Percentiles rank a stretch among this genome's conserved stretches.
Conservation (phyloP, 1,140 invertebrate species). For the Drosophila pseudoananassae region DNA sequence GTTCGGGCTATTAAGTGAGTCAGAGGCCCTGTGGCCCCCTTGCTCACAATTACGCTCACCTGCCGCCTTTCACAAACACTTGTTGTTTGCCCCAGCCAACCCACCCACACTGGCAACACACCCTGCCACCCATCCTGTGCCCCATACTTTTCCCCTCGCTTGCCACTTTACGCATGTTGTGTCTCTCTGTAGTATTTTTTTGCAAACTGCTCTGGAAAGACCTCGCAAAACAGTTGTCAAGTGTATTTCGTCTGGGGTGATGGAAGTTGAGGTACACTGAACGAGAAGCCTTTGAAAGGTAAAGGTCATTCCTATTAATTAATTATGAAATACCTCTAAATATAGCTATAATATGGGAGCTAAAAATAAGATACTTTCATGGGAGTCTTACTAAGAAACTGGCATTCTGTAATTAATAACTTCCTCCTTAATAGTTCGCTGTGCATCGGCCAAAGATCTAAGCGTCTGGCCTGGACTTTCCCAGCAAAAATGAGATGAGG, state of each 20-base stretch:
- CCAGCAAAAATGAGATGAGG: slow-evolving; percentile 1
- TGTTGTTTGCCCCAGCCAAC: slow-evolving; percentile 55
- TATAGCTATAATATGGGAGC: no score
- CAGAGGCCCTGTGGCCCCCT: slow-evolving; percentile 37
- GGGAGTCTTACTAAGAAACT: no score
- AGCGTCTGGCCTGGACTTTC: slow-evolving; percentile 22
- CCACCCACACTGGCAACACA: slow-evolving; percentile 44
- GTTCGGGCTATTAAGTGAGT: slow-evolving; percentile 68
- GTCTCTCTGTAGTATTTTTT: slow-evolving; percentile 18
- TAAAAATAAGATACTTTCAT: not conserved
- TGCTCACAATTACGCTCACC: slow-evolving; percentile 46
- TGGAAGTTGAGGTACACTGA: slow-evolving; percentile 12
- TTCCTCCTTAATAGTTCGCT: not conserved
- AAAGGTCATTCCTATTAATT: not conserved
- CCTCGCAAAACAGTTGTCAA: slow-evolving; percentile 46
- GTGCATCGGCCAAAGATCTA: slow-evolving; percentile 12
- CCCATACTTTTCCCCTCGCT: slow-evolving; percentile 9
- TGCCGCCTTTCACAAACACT: slow-evolving; percentile 65
- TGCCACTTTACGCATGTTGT: slow-evolving; percentile 32
- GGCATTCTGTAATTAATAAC: no score
- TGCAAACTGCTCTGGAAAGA: slow-evolving; percentile 34
- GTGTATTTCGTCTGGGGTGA: slow-evolving; percentile 27
- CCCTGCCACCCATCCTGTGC: slow-evolving; percentile 23
- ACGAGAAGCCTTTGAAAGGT: not conserved
- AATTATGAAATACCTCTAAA: not conserved